Percentiles rank a stretch among this genome's conserved stretches.
Conservation (phyloP, 2,888 invertebrate species). For the Thumatha senex region DNA sequence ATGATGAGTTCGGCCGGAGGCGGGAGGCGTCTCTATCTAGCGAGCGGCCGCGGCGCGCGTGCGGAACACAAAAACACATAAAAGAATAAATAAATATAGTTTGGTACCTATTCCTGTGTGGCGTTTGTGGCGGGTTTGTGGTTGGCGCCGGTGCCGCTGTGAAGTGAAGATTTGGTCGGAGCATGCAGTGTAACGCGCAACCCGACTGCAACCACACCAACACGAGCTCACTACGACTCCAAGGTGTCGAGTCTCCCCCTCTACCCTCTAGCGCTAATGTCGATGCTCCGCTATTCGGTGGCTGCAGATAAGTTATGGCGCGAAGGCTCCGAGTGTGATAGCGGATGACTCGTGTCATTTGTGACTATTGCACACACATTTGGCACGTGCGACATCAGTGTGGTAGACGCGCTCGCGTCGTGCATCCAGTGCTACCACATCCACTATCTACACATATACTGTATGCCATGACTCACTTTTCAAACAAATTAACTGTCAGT, state of each 20-base stretch:
- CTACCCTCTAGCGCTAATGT: slow-evolving; percentile 8
- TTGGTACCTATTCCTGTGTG: slow-evolving; percentile 83
- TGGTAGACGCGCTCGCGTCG: slow-evolving; percentile 12
- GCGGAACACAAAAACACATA: slow-evolving; percentile 82
- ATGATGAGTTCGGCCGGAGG: slow-evolving; percentile 67
- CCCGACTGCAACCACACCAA: slow-evolving; percentile 93
- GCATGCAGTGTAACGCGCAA: slow-evolving; percentile 96
- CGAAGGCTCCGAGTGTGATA: slow-evolving; percentile 24
- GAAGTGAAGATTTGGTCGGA: slow-evolving; percentile 85
- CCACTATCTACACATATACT: slow-evolving; percentile 66
- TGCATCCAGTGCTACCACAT: slow-evolving; percentile 70
- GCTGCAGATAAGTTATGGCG: slow-evolving; percentile 50
- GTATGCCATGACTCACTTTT: slow-evolving; percentile 59
- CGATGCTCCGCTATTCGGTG: slow-evolving; percentile 19
- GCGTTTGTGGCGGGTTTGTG: slow-evolving; percentile 81
- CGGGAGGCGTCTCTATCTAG: slow-evolving; percentile 71
- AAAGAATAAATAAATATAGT: slow-evolving; percentile 77
- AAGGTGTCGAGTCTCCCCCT: slow-evolving; percentile 19
- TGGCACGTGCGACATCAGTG: slow-evolving; percentile 9
- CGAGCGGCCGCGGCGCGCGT: slow-evolving; percentile 73
- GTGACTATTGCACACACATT: slow-evolving; percentile 17
- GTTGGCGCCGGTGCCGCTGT: slow-evolving; percentile 83
- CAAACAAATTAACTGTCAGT: slow-evolving; percentile 71
- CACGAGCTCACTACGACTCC: slow-evolving; percentile 77
- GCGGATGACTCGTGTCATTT: slow-evolving; percentile 28